Evolutionary conservation across 1,140 invertebrate genomes (phyloP), one percentile per base, ranked within the genome.

Genomic region (Kradibia gibbosae): DNA sequence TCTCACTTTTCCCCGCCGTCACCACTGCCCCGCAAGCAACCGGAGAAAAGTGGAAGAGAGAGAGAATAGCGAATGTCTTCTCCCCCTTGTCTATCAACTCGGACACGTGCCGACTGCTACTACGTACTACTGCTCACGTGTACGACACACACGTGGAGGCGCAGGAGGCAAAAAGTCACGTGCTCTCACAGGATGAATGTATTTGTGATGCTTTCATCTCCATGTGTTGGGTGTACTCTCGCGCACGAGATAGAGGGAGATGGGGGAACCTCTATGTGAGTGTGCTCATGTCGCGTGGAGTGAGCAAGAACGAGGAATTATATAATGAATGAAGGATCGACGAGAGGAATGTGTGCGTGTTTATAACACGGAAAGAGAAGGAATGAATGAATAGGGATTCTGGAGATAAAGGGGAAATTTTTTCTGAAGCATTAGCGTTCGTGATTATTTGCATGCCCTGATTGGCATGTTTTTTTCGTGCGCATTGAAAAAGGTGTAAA

Each of bases 81-180:
- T 50, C 75, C 11, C 39, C 36, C 28, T 36, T 42, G 34, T 39
- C 55, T 45, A 39, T 45, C 75, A 45, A 10, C 28, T 45, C 50
- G 36, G 55, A 65, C 60, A 60, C 75, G 55, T 60, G 55, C 20
- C 57, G 45, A 39, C 74, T 11, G 25, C 57, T 67, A 53, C 74
- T 31, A 36, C 73, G n/a, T 22, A 60, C 31, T 20, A 36, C 62
- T 57, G 36, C 39, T 80, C 25, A 71, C 36, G 70, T 55, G 53
- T 80, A 45, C 78, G 50, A 39, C 34, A 22, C 34, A 67, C 62
- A 71, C 78, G 70, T 77, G 75, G 75, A 31, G 50, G 70, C 25
- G 42, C n/a, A 20, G 42, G 45, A 50, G 70, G 70, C 70, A 50
- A 31, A 48, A 50, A 50, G 65, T 45, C 70, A 72, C 70, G 70